These are phyloP conservation scores for Marmota monax DNA, from an alignment of 2,113 vertebrate genomes.

Conservation along the genomic window DNA sequence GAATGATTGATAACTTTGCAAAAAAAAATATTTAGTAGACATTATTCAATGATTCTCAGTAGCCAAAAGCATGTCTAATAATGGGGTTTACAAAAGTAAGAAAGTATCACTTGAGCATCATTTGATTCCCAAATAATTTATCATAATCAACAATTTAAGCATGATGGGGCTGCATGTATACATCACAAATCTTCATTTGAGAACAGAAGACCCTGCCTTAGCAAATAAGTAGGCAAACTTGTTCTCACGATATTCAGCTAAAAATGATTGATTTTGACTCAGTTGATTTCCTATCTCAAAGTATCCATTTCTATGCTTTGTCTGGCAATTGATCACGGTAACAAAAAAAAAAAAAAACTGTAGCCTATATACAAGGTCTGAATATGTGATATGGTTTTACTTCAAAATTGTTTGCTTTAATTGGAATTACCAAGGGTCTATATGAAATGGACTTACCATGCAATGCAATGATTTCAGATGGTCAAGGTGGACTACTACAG, in stretches of 20 bases:
- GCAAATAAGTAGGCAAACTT: background rate
- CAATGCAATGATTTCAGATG: background rate
- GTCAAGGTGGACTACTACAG: background rate
- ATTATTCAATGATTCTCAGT: slow-evolving; percentile 12
- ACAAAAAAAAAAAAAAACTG: slow-evolving; percentile 27
- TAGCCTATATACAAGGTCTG: background rate
- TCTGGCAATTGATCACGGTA: background rate
- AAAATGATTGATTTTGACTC: background rate
- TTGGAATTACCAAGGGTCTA: background rate
- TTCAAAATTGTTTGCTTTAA: background rate
- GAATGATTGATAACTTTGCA: background rate
- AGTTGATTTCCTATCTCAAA: background rate
- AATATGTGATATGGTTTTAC: background rate
- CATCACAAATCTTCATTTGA: background rate
- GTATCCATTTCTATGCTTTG: background rate
- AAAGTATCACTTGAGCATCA: background rate
- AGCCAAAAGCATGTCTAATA: background rate
- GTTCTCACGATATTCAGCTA: slow-evolving; percentile 18
- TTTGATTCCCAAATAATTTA: background rate
- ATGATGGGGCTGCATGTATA: background rate
- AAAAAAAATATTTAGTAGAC: background rate
- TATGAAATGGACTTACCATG: background rate
- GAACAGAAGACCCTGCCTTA: slow-evolving; percentile 1
- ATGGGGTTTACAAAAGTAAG: background rate
- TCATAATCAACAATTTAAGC: background rate